Conservation (phyloP, 1,140 invertebrate species). For the Colletes gigas region DNA sequence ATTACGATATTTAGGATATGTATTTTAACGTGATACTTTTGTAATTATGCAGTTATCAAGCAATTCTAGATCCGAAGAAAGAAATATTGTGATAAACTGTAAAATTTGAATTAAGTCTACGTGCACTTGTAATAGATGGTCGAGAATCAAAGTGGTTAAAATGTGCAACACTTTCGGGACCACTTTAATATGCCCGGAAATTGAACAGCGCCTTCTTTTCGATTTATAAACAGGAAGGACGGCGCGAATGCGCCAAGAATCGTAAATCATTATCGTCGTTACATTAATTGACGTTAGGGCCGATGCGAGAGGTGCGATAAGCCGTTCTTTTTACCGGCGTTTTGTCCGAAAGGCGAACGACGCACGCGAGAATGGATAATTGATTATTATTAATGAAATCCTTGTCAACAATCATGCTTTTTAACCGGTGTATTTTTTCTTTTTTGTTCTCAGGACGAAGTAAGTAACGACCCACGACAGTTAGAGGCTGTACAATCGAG, state of each 20-base stretch:
- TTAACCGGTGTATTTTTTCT: conserved; percentile 73
- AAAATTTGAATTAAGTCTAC: too few relatives aligned
- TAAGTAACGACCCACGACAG: conserved; percentile 74
- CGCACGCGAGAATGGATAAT: conserved; percentile 47
- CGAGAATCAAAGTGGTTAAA: too few relatives aligned
- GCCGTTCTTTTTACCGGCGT: not conserved
- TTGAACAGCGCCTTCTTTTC: not conserved
- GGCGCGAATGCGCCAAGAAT: not conserved
- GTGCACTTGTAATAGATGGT: too few relatives aligned
- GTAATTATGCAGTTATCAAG: too few relatives aligned
- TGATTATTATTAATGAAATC: conserved; percentile 62
- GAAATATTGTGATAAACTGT: too few relatives aligned
- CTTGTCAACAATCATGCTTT: conserved; percentile 59
- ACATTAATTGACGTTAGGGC: conserved; percentile 41
- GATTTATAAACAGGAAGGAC: not conserved
- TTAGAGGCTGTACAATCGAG: conserved; percentile 52
- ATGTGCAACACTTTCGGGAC: too few relatives aligned
- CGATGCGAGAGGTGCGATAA: conserved; percentile 25
- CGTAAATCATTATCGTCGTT: conserved; percentile 47
- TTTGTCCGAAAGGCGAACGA: conserved; percentile 27
- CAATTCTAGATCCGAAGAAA: too few relatives aligned
- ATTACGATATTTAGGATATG: too few relatives aligned
- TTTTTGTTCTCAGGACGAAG: conserved; percentile 81
- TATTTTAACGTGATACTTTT: too few relatives aligned
- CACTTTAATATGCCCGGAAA: not conserved